phyloP scores from a whole-genome alignment of 2,797 vertebrate species.

The Prionace glauca region DNA sequence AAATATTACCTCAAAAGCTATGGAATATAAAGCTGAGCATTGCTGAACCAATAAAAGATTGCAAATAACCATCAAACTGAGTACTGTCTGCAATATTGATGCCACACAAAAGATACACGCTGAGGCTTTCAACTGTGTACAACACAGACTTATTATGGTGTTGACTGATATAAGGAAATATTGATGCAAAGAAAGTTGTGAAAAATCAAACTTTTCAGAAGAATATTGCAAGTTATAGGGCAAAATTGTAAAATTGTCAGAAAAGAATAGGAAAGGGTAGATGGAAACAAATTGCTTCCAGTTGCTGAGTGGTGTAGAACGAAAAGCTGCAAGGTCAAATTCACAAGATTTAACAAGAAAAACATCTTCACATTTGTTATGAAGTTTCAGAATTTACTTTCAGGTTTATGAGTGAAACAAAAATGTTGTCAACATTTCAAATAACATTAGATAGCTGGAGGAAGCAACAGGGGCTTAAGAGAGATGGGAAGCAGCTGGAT shows the following conservation, averaged over 20 bases:
- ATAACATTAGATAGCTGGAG: not conserved
- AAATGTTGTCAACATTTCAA: not conserved
- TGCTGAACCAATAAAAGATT: no score
- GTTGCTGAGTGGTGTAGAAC: not conserved
- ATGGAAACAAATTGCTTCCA: not conserved
- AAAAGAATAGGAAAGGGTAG: not conserved
- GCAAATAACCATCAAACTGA: no score
- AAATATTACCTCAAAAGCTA: not conserved
- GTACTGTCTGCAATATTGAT: no score
- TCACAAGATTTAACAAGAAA: not conserved
- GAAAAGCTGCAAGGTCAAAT: not conserved
- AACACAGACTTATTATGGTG: not conserved
- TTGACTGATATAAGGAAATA: not conserved
- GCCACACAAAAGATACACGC: no score
- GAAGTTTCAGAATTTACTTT: not conserved
- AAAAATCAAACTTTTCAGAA: not conserved
- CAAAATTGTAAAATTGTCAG: not conserved
- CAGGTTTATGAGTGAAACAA: not conserved
- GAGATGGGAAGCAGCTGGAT: no score
- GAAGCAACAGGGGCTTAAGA: not conserved
- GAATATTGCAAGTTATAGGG: not conserved
- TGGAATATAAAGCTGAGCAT: not conserved
- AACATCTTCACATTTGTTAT: not conserved
- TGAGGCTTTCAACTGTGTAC: not conserved
- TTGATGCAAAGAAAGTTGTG: not conserved